These are phyloP conservation scores for Burhinus bistriatus DNA, from an alignment of 2,113 vertebrate genomes.

Conservation along the genomic window DNA sequence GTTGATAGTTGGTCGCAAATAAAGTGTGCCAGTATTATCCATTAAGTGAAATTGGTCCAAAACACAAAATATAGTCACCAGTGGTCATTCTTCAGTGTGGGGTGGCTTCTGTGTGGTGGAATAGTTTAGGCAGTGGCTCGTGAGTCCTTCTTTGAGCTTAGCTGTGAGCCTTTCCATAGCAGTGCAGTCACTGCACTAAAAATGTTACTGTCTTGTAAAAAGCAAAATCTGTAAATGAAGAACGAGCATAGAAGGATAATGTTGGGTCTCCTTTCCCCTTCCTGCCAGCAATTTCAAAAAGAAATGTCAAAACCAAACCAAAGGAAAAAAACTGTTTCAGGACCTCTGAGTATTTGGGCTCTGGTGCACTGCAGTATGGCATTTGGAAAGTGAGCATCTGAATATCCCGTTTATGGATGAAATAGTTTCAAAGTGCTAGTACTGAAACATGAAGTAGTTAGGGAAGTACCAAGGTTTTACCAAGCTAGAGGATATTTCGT, in stretches of 20 bases:
- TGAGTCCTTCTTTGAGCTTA: not conserved
- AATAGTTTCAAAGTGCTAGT: not conserved
- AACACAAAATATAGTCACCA: not conserved
- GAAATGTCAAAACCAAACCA: not conserved
- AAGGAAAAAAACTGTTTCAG: not conserved
- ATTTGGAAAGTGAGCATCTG: not conserved
- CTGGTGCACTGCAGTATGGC: not conserved
- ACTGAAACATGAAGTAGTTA: not conserved
- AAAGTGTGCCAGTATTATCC: not conserved
- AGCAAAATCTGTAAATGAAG: not conserved
- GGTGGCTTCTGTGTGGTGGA: not conserved
- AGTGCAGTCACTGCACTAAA: not conserved
- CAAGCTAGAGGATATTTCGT: not conserved
- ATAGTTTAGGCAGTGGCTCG: not conserved
- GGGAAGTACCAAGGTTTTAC: not conserved
- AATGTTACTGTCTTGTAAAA: not conserved
- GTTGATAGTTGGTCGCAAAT: not conserved
- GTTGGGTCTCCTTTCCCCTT: not conserved
- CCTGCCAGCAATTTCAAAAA: not conserved
- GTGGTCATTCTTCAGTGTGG: not conserved
- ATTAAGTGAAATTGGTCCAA: not conserved
- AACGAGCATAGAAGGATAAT: not conserved
- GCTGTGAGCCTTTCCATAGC: not conserved
- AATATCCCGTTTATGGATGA: not conserved
- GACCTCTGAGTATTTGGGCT: not conserved